These are phyloP conservation scores for Ashinkailepas kermadecensis DNA, from an alignment of 2,888 invertebrate genomes.

Conservation along the genomic window DNA sequence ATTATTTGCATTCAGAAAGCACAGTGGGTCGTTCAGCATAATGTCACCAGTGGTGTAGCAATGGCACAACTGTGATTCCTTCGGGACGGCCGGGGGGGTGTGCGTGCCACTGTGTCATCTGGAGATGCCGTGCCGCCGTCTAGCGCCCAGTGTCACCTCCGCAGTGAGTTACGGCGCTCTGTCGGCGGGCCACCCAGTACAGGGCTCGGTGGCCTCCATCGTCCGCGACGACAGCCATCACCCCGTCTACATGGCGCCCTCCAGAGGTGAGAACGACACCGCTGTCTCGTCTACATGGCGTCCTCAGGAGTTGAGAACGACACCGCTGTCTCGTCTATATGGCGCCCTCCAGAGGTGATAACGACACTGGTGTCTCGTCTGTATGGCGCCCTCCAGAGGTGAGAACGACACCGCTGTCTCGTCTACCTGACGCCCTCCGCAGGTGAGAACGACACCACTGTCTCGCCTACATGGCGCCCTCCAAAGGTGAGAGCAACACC, in stretches of 20 bases:
- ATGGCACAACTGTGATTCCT: too few relatives aligned
- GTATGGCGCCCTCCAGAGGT: too few relatives aligned
- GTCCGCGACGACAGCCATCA: background rate
- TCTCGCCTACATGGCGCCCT: too few relatives aligned
- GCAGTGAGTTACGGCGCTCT: conserved; percentile 1
- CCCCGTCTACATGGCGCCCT: background rate
- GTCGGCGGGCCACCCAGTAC: background rate
- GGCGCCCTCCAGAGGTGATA: too few relatives aligned
- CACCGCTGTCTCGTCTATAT: background rate
- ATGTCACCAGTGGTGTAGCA: too few relatives aligned
- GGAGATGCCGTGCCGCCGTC: background rate
- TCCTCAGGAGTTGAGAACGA: too few relatives aligned
- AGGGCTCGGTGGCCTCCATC: background rate
- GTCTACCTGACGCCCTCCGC: too few relatives aligned
- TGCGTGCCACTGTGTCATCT: background rate
- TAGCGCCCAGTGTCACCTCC: too few relatives aligned
- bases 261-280: background rate
- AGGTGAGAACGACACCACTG: background rate
- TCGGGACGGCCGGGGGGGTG: too few relatives aligned
- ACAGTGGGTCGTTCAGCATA: too few relatives aligned
- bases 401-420: background rate
- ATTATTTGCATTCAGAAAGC: too few relatives aligned
- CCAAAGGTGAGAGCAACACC: too few relatives aligned
- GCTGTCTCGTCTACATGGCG: background rate
- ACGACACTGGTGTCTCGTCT: background rate